phyloP scores from a whole-genome alignment of 2,888 invertebrate genomes.

The Thelaira solivaga region DNA sequence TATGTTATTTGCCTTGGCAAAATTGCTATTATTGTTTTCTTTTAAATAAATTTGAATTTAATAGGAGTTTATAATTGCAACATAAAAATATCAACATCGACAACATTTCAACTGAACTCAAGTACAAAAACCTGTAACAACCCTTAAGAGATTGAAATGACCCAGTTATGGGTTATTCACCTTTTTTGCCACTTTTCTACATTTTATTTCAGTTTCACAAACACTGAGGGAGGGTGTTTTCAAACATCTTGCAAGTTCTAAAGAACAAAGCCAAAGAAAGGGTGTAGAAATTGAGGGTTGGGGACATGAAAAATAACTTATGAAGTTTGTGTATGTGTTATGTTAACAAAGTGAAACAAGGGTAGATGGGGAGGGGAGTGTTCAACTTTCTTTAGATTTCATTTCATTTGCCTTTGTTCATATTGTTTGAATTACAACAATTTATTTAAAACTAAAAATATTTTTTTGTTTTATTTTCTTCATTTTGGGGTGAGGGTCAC shows the following conservation, averaged over 20 bases:
- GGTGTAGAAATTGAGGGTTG: background rate
- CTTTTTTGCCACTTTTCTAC: conserved; percentile 16
- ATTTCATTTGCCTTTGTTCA: conserved; percentile 17
- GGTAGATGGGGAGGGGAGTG: background rate
- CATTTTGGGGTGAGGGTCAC: conserved; percentile 58
- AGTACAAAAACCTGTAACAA: conserved; percentile 35
- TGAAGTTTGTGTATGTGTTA: background rate
- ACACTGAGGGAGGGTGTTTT: background rate
- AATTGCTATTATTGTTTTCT: background rate
- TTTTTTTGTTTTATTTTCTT: conserved; percentile 5
- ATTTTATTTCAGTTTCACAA: background rate
- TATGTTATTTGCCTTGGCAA: conserved; percentile 56
- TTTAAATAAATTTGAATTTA: conserved; percentile 11
- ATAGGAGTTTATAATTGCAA: conserved; percentile 42
- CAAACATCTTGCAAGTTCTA: background rate
- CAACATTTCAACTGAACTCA: conserved; percentile 19
- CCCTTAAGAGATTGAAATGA: conserved; percentile 55
- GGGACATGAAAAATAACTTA: background rate
- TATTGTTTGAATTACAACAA: conserved; percentile 4
- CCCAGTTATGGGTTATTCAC: conserved; percentile 47
- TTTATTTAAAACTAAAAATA: conserved; percentile 26
- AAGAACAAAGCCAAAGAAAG: background rate
- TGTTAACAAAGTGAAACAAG: background rate
- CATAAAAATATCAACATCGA: background rate
- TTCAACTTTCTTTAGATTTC: conserved; percentile 1